These are phyloP conservation scores for Neosalanx taihuensis DNA, from an alignment of 2,797 vertebrate genomes.

Conservation along the genomic window DNA sequence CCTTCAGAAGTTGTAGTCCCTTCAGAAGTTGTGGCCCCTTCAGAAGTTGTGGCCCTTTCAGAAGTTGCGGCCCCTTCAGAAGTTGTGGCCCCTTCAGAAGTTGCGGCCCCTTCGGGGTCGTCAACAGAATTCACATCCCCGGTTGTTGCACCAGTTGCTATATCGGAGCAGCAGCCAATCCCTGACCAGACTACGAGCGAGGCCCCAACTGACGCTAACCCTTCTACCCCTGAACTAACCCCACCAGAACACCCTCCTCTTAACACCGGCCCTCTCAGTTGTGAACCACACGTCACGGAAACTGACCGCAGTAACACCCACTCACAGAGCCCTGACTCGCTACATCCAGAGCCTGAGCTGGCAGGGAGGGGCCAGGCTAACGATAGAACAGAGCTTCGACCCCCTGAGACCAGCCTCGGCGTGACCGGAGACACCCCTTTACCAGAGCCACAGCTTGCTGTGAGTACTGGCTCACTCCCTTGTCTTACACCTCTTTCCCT, in stretches of 20 bases:
- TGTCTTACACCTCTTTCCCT: neutral
- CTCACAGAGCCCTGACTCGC: neutral
- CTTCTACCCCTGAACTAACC: neutral
- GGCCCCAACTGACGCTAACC: neutral
- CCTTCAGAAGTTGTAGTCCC: no score
- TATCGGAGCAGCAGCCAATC: neutral
- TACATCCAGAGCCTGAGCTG: slow-evolving; percentile 9
- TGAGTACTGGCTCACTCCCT: slow-evolving; percentile 44
- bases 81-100: no score
- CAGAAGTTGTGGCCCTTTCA: no score
- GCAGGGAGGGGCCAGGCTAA: slow-evolving; percentile 12
- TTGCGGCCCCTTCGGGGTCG: no score
- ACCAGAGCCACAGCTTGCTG: slow-evolving; percentile 47
- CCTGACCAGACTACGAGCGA: slow-evolving; percentile 1
- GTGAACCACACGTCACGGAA: neutral
- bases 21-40: no score
- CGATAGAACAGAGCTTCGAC: slow-evolving; percentile 18
- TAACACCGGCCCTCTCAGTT: neutral
- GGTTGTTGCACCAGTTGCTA: slow-evolving; percentile 5
- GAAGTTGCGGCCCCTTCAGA: no score
- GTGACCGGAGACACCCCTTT: slow-evolving; percentile 30
- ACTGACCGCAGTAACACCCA: neutral
- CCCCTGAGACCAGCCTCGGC: slow-evolving; percentile 23
- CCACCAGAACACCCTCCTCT: neutral
- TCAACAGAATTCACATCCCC: slow-evolving; percentile 1